phyloP scores from a whole-genome alignment of 1,140 invertebrate species.

The Drosophila littoralis region DNA sequence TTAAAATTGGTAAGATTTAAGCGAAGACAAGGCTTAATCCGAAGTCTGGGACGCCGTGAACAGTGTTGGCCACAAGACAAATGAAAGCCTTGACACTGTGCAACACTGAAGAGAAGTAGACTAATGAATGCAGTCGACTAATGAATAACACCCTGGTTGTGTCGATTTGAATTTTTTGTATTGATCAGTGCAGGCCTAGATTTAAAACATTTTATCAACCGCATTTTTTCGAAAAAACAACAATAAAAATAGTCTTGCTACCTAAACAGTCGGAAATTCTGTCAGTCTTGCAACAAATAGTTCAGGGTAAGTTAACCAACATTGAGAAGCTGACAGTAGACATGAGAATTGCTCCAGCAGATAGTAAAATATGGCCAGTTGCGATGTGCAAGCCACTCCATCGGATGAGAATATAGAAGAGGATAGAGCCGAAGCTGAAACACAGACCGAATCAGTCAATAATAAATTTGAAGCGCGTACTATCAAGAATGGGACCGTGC shows the following conservation, averaged over 20 bases:
- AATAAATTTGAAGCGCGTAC: background rate
- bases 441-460: background rate
- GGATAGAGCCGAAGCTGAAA: background rate
- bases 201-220: constrained; percentile 36
- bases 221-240: constrained; percentile 40
- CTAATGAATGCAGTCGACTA: constrained; percentile 2
- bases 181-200: constrained; percentile 41
- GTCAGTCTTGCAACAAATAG: constrained; percentile 61
- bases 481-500: background rate
- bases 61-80: background rate
- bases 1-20: too few relatives aligned
- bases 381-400: constrained; percentile 47
- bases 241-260: constrained; percentile 35
- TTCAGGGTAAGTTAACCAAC: constrained; percentile 48
- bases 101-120: background rate
- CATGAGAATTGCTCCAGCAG: background rate
- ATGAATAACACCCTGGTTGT: background rate
- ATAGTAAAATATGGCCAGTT: constrained; percentile 59
- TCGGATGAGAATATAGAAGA: constrained; percentile 44
- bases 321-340: background rate
- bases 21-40: too few relatives aligned
- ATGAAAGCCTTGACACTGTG: background rate
- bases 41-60: too few relatives aligned
- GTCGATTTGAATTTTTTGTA: constrained; percentile 15
- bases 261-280: constrained; percentile 44